Conservation (phyloP, 2,797 vertebrate genomes). For the Xerus rutilus region DNA sequence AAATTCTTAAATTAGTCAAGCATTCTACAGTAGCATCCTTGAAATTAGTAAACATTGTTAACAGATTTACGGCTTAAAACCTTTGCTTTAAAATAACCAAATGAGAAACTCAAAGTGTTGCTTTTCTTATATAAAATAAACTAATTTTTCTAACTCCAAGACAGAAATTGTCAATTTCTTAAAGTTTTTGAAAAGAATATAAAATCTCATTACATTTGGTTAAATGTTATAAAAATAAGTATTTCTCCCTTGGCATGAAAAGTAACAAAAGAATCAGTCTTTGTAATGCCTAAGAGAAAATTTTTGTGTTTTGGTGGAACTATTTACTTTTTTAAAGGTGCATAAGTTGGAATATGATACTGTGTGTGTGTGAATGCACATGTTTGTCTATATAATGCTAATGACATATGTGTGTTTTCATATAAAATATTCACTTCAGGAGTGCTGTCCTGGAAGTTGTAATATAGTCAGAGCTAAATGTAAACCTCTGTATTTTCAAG, state of each 20-base stretch:
- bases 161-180: constrained; percentile 64
- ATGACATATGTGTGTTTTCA: neutral
- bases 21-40: constrained; percentile 30
- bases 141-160: constrained; percentile 70
- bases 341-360: neutral
- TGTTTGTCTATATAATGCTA: neutral
- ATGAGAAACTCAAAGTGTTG: neutral
- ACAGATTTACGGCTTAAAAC: constrained; percentile 25
- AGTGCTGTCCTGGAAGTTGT: neutral
- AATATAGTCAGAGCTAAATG: neutral
- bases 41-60: neutral
- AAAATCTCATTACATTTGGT: constrained; percentile 56
- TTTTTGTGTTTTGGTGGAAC: neutral
- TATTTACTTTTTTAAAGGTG: constrained; percentile 49
- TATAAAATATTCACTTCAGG: neutral
- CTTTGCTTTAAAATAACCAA: constrained; percentile 36
- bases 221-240: constrained; percentile 32
- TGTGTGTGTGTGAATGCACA: neutral
- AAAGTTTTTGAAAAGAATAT: constrained; percentile 20
- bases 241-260: constrained; percentile 20
- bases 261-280: neutral
- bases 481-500: constrained; percentile 12
- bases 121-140: neutral
- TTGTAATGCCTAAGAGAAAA: neutral
- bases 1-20: constrained; percentile 17